Evolutionary conservation across 1,140 invertebrate species (phyloP).

Genomic region (Rhagoletis zephyria): DNA sequence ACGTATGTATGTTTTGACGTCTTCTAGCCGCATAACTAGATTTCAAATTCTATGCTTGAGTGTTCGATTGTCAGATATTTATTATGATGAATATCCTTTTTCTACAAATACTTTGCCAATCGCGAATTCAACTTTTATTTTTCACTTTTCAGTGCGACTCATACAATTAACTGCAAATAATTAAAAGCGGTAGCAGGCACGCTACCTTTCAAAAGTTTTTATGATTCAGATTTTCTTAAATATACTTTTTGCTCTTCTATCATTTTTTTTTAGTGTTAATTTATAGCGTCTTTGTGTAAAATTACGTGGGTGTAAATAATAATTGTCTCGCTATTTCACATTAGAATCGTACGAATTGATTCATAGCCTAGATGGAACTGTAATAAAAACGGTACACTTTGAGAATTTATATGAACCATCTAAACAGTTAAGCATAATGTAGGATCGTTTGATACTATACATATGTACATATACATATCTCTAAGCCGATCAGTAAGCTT

Average conservation of each 20-base stretch:
- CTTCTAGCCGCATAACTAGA: neutral
- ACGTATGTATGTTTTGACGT: neutral
- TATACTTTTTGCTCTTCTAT: neutral
- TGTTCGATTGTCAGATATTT: neutral
- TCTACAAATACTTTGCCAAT: neutral
- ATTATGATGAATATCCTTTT: constrained; percentile 42
- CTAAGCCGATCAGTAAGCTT: neutral
- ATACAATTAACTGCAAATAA: neutral
- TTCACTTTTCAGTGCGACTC: neutral
- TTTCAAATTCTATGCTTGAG: neutral
- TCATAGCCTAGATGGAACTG: constrained; percentile 21
- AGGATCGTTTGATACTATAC: neutral
- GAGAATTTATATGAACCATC: constrained; percentile 5
- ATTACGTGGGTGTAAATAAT: neutral
- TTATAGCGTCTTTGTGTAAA: neutral
- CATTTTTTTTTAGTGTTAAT: neutral
- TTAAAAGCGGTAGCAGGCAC: neutral
- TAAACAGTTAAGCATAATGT: neutral
- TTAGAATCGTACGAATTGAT: neutral
- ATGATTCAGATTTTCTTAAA: neutral
- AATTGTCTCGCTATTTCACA: neutral
- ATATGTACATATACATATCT: neutral
- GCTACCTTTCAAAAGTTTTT: neutral
- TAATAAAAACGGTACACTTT: neutral
- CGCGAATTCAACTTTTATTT: neutral